phyloP scores from a whole-genome alignment of 1,140 invertebrate genomes.

The Chrysoperla carnea region DNA sequence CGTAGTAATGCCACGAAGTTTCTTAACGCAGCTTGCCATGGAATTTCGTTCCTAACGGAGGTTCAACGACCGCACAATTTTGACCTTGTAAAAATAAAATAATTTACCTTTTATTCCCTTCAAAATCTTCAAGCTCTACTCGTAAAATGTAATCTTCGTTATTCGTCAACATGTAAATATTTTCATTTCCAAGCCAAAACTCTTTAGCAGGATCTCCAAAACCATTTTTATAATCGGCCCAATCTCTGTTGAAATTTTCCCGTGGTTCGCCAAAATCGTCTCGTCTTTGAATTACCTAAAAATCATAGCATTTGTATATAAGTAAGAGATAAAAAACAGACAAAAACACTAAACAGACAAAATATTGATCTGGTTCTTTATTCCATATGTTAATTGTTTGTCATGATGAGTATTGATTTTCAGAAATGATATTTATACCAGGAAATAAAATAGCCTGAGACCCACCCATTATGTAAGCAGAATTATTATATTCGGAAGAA shows the following conservation, averaged over 20 bases:
- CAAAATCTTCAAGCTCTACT: slow-evolving; percentile 84
- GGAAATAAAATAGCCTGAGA: not conserved
- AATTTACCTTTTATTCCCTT: slow-evolving; percentile 85
- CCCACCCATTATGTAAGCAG: too few species aligned
- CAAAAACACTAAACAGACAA: not conserved
- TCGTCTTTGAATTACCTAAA: slow-evolving; percentile 71
- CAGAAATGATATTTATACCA: not conserved
- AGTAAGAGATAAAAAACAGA: too few species aligned
- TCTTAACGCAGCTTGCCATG: too few species aligned
- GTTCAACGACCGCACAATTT: too few species aligned
- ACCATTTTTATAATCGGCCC: slow-evolving; percentile 90
- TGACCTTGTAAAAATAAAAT: too few species aligned
- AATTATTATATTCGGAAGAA: too few species aligned
- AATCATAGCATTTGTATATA: too few species aligned
- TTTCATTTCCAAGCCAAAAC: slow-evolving; percentile 89
- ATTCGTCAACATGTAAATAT: slow-evolving; percentile 89
- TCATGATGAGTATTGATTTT: not conserved
- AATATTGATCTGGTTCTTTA: too few species aligned
- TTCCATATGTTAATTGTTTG: not conserved
- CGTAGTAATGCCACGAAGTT: too few species aligned
- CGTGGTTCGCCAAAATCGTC: slow-evolving; percentile 72
- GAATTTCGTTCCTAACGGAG: too few species aligned
- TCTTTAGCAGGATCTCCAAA: slow-evolving; percentile 81
- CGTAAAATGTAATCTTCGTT: slow-evolving; percentile 78
- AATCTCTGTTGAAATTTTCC: slow-evolving; percentile 86